These are phyloP conservation scores for Eueremaeus valkanovi DNA, from an alignment of 2,888 invertebrate genomes.

Conservation along the genomic window DNA sequence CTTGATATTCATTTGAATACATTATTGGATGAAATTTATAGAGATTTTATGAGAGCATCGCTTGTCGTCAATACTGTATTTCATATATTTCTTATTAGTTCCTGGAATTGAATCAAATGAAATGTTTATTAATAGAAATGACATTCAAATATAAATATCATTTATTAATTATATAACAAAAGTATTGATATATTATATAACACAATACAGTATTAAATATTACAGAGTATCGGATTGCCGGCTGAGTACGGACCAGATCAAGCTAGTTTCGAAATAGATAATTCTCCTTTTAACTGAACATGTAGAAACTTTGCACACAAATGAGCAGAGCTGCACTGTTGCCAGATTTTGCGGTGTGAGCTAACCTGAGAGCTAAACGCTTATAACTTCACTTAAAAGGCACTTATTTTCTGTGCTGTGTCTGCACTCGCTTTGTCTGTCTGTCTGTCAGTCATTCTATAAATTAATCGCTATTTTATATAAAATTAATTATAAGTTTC, in stretches of 20 bases:
- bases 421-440: not conserved
- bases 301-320: not conserved
- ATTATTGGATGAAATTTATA: no score
- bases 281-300: constrained; percentile 1
- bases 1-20: no score
- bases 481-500: not conserved
- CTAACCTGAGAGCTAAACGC: not conserved
- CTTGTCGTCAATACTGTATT: no score
- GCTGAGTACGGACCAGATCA: constrained; percentile 2
- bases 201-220: not conserved
- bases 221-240: not conserved
- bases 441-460: not conserved
- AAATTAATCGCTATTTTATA: not conserved
- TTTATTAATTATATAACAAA: no score
- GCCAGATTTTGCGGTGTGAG: not conserved
- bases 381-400: not conserved
- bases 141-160: no score
- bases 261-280: constrained; percentile 24
- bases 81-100: not conserved
- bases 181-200: no score
- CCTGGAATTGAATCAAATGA: not conserved
- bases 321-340: not conserved
- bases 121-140: no score
- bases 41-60: no score
- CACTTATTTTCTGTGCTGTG: not conserved